Conservation (phyloP, 2,888 invertebrate species). For the Nycteola revayana region DNA sequence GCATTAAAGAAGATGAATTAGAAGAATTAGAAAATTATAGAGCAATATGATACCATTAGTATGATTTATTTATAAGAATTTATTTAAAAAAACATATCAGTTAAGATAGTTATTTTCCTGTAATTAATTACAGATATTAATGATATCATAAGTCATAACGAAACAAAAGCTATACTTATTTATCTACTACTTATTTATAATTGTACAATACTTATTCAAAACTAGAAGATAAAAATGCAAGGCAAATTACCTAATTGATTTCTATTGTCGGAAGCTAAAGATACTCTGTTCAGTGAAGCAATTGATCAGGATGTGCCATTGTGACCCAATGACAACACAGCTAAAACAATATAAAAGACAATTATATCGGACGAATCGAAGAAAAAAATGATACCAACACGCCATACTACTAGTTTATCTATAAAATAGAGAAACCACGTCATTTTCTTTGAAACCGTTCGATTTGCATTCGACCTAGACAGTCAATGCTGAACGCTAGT, state of each 20-base stretch:
- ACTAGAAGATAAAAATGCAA: constrained; percentile 2
- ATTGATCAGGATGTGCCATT: constrained; percentile 50
- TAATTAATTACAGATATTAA: too few species aligned
- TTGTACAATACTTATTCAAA: too few species aligned
- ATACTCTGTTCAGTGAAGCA: constrained; percentile 38
- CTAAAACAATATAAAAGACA: constrained; percentile 35
- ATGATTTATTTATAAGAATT: too few species aligned
- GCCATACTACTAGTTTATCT: constrained; percentile 41
- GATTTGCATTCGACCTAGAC: constrained; percentile 43
- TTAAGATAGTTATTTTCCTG: too few species aligned
- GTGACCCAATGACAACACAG: constrained; percentile 26
- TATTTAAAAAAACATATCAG: too few species aligned
- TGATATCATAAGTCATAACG: too few species aligned
- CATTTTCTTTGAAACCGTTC: constrained; percentile 28
- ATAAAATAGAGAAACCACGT: constrained; percentile 29
- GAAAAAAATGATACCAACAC: constrained; percentile 37
- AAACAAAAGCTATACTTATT: too few species aligned
- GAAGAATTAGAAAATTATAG: background rate
- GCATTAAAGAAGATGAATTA: constrained; percentile 5
- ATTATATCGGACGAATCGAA: constrained; percentile 40
- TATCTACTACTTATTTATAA: too few species aligned
- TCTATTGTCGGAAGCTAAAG: constrained; percentile 35
- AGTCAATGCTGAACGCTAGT: constrained; percentile 34
- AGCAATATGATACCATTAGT: too few species aligned
- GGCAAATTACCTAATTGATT: constrained; percentile 21